Base-by-base conservation (phyloP, 2,888 invertebrate species). In the Carcina quercana region DNA sequence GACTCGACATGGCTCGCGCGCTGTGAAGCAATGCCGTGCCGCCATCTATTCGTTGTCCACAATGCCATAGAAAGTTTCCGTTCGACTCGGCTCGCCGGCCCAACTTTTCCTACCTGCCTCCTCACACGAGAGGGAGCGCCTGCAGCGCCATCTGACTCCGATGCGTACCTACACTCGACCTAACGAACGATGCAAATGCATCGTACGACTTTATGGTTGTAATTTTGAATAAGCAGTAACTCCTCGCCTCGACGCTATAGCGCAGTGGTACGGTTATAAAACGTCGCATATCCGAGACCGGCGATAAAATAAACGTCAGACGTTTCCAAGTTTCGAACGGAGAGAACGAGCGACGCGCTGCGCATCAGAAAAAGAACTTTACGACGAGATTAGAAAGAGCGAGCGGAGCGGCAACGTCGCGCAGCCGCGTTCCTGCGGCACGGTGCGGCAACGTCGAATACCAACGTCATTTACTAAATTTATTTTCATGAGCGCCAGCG, bases 331-430 rank as follows among this genome's bases (percentile, higher is more conserved):
- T 82, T 80, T 75, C 72, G 53, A 76, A 63, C 76, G 65, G 65
- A 70, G 76, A 75, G 75, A 72, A 75, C 70, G 69, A 71, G 71
- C 75, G 73, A 73, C 76, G 71, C 76, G 78, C 59, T 66, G 78
- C 74, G 80, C 79, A 78, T 80, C 82, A 83, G 82, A 83, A 83
- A 82, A 83, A 83, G 83, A 83, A 82, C 82, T 83, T 82, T 82
- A 83, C 80, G 82, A 82, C 83, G 65, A 82, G 83, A 83, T 83
- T 83, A 83, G 83, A 82, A 83, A 82, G 83, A 83, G 82, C 80
- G 74, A 48, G 54, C 79, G 70, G 71, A 55, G 66, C 63, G 83
- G 83, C 83, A 83, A 82, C 83, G 65, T 54, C 73, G 82, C 79
- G 54, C 65, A 67, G 71, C 73, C 74, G 78, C 82, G 82, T 79